Conservation (phyloP, 2,113 vertebrate species). For the Rhineura floridana region DNA sequence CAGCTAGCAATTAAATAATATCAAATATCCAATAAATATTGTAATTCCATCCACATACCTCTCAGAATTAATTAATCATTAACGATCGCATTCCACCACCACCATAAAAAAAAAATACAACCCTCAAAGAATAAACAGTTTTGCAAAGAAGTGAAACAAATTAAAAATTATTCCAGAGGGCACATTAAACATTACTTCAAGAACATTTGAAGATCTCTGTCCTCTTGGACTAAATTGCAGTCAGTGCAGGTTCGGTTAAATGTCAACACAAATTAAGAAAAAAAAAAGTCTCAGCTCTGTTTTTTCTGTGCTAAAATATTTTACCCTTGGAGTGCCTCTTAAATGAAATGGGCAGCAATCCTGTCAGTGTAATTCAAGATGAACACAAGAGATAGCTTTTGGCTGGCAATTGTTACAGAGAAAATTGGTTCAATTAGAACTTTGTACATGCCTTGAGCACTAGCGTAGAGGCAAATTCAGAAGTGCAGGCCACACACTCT, state of each 20-base stretch:
- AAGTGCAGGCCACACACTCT: no score
- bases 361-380: not conserved
- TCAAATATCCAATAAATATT: not conserved
- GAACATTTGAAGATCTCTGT: slow-evolving; percentile 5
- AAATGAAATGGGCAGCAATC: not conserved
- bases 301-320: not conserved
- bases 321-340: not conserved
- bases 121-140: not conserved
- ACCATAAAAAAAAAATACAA: no score
- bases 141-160: slow-evolving; percentile 11
- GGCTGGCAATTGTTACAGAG: no score
- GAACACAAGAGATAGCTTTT: not conserved
- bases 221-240: not conserved
- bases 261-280: not conserved
- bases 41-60: not conserved
- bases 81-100: not conserved
- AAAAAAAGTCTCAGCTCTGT: not conserved
- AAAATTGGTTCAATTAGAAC: no score
- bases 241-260: slow-evolving; percentile 5
- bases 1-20: not conserved
- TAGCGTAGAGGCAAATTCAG: no score
- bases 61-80: not conserved
- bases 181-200: not conserved
- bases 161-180: not conserved
- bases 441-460: no score